A percentile compares a stretch with the other conserved stretches of the same genome.
Evolutionary conservation across 2,113 vertebrate genomes (phyloP).

Genomic region (Felis catus): DNA sequence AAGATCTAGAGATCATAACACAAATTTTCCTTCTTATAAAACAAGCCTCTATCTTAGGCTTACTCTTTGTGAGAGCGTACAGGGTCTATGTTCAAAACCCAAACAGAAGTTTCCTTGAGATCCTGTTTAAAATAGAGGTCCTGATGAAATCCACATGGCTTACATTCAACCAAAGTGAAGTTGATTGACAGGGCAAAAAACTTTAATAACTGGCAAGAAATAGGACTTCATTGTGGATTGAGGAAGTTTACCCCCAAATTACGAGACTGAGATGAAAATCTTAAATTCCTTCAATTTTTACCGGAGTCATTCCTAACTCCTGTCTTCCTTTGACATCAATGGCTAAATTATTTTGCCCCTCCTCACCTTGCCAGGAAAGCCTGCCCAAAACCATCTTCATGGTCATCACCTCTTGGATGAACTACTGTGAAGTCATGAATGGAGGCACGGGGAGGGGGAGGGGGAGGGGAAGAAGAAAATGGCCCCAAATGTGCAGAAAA

Average conservation of each 20-base stretch:
- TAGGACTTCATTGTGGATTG: conserved; percentile 37
- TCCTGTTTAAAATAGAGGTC: conserved; percentile 54
- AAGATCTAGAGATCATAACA: neutral
- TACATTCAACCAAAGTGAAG: conserved; percentile 37
- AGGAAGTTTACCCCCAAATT: conserved; percentile 58
- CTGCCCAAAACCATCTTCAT: conserved; percentile 53
- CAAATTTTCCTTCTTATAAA: neutral
- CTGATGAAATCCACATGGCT: conserved; percentile 76
- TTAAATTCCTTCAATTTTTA: conserved; percentile 49
- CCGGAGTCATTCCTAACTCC: conserved; percentile 26
- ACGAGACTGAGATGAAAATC: conserved; percentile 51
- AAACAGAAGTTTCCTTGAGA: conserved; percentile 56
- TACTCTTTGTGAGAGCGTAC: conserved; percentile 17
- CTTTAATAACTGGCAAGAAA: conserved; percentile 62
- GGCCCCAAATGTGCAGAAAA: conserved; percentile 18
- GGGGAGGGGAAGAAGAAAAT: too few relatives aligned
- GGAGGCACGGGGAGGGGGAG: neutral
- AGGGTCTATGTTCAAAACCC: conserved; percentile 35
- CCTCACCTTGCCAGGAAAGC: conserved; percentile 55
- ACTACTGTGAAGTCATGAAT: conserved; percentile 24
- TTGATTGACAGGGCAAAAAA: conserved; percentile 65
- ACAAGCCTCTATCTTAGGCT: neutral
- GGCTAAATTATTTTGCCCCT: conserved; percentile 62
- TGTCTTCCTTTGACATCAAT: conserved; percentile 55
- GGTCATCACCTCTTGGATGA: conserved; percentile 52